Evolutionary conservation across 1,140 invertebrate species (phyloP).

Genomic region (Onthophagus taurus): DNA sequence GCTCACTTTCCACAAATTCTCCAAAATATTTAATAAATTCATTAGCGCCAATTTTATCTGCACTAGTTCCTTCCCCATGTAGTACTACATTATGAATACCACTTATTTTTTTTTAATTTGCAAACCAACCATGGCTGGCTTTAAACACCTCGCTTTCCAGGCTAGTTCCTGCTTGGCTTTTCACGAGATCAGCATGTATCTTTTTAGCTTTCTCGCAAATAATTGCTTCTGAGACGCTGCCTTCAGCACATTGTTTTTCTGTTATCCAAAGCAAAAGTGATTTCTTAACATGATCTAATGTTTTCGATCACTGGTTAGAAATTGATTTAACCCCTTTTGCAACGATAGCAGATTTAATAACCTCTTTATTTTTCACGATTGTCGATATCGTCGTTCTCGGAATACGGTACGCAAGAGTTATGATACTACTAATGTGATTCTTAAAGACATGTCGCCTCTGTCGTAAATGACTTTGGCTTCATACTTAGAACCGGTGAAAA

Average conservation of each 20-base stretch:
- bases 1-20: constrained; percentile 31
- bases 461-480: too few relatives aligned
- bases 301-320: not conserved
- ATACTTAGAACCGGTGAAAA: too few relatives aligned
- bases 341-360: not conserved
- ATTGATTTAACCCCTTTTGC: not conserved
- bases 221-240: too few relatives aligned
- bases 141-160: constrained; percentile 15
- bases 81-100: too few relatives aligned
- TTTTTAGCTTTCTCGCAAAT: too few relatives aligned
- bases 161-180: not conserved
- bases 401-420: too few relatives aligned
- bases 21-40: constrained; percentile 26
- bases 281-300: not conserved
- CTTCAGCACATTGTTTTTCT: too few relatives aligned
- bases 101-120: constrained; percentile 3
- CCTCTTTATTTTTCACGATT: constrained; percentile 1
- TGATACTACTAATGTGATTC: too few relatives aligned
- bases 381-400: constrained; percentile 1
- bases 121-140: constrained; percentile 27
- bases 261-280: too few relatives aligned
- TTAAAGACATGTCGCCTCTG: too few relatives aligned
- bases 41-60: constrained; percentile 2
- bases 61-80: constrained; percentile 13
- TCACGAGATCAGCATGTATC: too few relatives aligned